phyloP scores from a whole-genome alignment of 2,797 vertebrate species.

The Cichlasoma orientale region DNA sequence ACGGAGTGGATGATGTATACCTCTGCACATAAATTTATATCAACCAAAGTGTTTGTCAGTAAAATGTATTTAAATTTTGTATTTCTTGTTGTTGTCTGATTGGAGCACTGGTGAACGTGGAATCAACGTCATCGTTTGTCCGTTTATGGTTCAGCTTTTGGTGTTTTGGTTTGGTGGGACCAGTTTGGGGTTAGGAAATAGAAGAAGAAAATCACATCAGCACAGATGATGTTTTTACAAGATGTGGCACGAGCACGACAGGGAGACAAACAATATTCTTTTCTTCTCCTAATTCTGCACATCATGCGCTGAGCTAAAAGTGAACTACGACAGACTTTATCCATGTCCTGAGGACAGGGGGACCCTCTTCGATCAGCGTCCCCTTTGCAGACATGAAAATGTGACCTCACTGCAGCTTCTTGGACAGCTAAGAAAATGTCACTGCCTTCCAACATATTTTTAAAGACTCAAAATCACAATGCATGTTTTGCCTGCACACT shows the following conservation, averaged over 20 bases:
- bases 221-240: not conserved
- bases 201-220: not conserved
- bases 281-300: not conserved
- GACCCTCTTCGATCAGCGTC: too few relatives aligned
- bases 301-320: not conserved
- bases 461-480: too few relatives aligned
- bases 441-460: not conserved
- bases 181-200: too few relatives aligned
- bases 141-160: not conserved
- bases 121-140: not conserved
- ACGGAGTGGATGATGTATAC: too few relatives aligned
- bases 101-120: not conserved
- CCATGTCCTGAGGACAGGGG: too few relatives aligned
- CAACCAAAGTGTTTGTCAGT: fast-evolving
- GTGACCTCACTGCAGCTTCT: not conserved
- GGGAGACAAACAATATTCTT: not conserved
- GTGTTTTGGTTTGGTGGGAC: not conserved
- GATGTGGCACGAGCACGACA: not conserved
- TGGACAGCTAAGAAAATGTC: not conserved
- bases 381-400: not conserved
- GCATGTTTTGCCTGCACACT: not conserved
- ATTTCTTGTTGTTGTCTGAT: not conserved
- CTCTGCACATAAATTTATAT: too few relatives aligned
- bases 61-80: not conserved
- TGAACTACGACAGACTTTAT: not conserved